These are phyloP conservation scores for Criorhina ranunculi DNA, from an alignment of 2,888 invertebrate genomes.

Conservation along the genomic window DNA sequence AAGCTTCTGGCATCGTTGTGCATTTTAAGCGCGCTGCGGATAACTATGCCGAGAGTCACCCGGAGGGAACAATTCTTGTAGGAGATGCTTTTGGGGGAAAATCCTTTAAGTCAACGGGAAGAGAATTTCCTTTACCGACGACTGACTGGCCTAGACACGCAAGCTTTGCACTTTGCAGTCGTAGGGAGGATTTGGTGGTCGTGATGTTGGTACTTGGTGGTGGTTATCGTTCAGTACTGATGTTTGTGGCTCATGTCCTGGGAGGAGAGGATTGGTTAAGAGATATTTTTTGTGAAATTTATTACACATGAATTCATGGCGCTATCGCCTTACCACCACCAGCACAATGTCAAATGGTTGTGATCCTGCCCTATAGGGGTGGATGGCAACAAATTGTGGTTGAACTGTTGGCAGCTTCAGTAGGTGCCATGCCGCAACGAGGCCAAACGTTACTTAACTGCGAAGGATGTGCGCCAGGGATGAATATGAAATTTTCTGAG, in stretches of 20 bases:
- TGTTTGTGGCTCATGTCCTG: slow-evolving; percentile 29
- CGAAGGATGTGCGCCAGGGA: slow-evolving; percentile 51
- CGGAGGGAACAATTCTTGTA: slow-evolving; percentile 52
- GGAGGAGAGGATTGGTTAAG: slow-evolving; percentile 14
- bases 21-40: slow-evolving; percentile 70
- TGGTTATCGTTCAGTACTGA: slow-evolving; percentile 6
- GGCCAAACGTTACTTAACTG: slow-evolving; percentile 60
- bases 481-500: slow-evolving; percentile 62
- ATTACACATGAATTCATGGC: slow-evolving; percentile 62
- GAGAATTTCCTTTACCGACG: slow-evolving; percentile 47
- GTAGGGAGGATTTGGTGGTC: slow-evolving; percentile 23
- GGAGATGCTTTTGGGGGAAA: slow-evolving; percentile 51
- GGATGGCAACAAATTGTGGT: slow-evolving; percentile 54
- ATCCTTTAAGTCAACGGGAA: slow-evolving; percentile 56
- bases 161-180: slow-evolving; percentile 10
- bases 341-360: slow-evolving; percentile 58
- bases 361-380: slow-evolving; percentile 38
- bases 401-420: slow-evolving; percentile 67
- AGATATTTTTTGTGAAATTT: slow-evolving; percentile 68
- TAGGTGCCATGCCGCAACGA: slow-evolving; percentile 55
- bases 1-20: slow-evolving; percentile 63
- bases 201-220: slow-evolving; percentile 18
- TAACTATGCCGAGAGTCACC: slow-evolving; percentile 36
- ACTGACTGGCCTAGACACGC: slow-evolving; percentile 9
- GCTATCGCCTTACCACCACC: neutral